Evolutionary conservation across 2,113 vertebrate species (phyloP).

Genomic region (Paedocypris sp.): DNA sequence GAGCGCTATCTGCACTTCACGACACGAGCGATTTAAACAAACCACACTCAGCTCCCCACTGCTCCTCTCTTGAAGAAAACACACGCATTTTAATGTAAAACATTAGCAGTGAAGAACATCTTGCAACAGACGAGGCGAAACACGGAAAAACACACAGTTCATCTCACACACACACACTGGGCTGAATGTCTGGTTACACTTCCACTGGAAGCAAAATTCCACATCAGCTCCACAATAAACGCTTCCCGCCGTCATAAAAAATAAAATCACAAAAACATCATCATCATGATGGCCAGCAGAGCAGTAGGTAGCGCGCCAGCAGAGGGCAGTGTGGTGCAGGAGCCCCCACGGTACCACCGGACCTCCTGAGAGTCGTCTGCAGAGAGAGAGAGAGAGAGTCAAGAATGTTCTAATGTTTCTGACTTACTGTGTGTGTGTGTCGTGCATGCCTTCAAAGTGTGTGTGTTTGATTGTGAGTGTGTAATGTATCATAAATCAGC

Average conservation of each 20-base stretch:
- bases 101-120: too few species aligned
- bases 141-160: background rate
- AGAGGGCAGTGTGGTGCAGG: background rate
- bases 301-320: too few species aligned
- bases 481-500: too few species aligned
- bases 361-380: slow-evolving; percentile 45
- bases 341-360: slow-evolving; percentile 34
- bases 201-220: slow-evolving; percentile 42
- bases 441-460: too few species aligned
- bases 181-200: slow-evolving; percentile 32
- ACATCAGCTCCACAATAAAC: slow-evolving; percentile 28
- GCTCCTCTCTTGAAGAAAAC: too few species aligned
- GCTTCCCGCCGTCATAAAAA: background rate
- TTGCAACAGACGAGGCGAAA: background rate
- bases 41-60: background rate
- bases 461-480: too few species aligned
- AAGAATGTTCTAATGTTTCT: too few species aligned
- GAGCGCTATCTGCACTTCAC: slow-evolving; percentile 21
- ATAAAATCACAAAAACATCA: background rate
- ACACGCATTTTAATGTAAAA: background rate
- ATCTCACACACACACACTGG: slow-evolving; percentile 4
- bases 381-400: background rate
- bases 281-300: background rate
- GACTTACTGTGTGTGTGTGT: too few species aligned
- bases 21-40: background rate